A percentile compares a stretch with the other conserved stretches of the same genome.
phyloP scores from a whole-genome alignment of 2,113 vertebrate species.

The Cynopterus brachyotis region DNA sequence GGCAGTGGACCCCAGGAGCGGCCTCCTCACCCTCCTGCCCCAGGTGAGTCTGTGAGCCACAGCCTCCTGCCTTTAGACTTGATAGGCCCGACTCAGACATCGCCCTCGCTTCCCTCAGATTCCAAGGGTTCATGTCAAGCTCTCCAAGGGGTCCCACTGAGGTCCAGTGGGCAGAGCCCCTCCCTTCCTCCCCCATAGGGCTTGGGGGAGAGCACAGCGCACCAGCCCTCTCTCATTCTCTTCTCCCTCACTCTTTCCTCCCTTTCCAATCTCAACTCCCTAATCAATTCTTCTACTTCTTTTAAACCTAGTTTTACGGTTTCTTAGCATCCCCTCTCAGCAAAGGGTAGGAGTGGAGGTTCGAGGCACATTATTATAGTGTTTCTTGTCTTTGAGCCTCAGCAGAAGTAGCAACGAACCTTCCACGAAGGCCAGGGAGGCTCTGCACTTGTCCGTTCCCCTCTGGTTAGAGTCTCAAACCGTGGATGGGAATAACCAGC shows the following conservation, averaged over 20 bases:
- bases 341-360: neutral
- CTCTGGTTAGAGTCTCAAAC: neutral
- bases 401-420: neutral
- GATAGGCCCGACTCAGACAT: neutral
- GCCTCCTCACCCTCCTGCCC: neutral
- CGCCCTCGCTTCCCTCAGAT: neutral
- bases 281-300: neutral
- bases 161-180: neutral
- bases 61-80: neutral
- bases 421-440: neutral
- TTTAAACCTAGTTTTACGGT: neutral
- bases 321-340: neutral
- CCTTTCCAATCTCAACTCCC: neutral
- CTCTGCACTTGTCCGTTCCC: neutral
- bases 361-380: neutral
- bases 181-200: too few species aligned
- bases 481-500: neutral
- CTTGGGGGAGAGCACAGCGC: neutral
- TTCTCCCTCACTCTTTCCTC: neutral
- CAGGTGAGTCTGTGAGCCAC: neutral
- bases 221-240: neutral
- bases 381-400: neutral
- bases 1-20: neutral
- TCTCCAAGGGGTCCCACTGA: neutral
- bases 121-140: neutral